These are phyloP conservation scores for Leptinotarsa texana DNA, from an alignment of 1,140 invertebrate species.

Conservation along the genomic window DNA sequence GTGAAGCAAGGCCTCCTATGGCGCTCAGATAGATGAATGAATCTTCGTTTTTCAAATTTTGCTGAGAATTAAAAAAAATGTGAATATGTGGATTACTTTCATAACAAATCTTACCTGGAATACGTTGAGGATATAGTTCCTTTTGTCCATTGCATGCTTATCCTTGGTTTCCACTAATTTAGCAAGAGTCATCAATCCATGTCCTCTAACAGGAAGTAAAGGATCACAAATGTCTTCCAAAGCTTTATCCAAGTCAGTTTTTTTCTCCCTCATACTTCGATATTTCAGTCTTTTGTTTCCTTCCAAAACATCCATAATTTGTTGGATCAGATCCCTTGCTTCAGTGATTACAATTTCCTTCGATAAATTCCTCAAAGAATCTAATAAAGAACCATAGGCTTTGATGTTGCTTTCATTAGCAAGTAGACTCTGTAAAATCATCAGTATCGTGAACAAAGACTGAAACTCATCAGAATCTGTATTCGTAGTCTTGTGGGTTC, in stretches of 20 bases:
- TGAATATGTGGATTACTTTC: neutral
- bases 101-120: constrained; percentile 64
- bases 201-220: constrained; percentile 77
- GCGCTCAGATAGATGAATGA: constrained; percentile 83
- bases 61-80: constrained; percentile 54
- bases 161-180: constrained; percentile 73
- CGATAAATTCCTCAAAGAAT: constrained; percentile 39
- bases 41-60: constrained; percentile 77
- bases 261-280: constrained; percentile 37
- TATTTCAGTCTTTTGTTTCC: constrained; percentile 26
- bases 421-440: constrained; percentile 59
- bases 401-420: constrained; percentile 19
- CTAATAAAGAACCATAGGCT: constrained; percentile 40
- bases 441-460: constrained; percentile 57
- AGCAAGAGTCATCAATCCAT: constrained; percentile 74
- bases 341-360: constrained; percentile 40
- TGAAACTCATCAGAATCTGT: constrained; percentile 44
- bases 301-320: constrained; percentile 27
- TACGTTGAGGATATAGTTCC: constrained; percentile 69
- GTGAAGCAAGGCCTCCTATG: constrained; percentile 72
- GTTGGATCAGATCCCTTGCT: constrained; percentile 33
- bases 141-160: constrained; percentile 65
- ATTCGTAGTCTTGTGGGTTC: constrained; percentile 47
- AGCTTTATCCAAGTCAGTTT: constrained; percentile 64
- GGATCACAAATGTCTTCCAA: constrained; percentile 71